Conservation (phyloP, 2,888 invertebrate genomes). For the Netelia inedita region DNA sequence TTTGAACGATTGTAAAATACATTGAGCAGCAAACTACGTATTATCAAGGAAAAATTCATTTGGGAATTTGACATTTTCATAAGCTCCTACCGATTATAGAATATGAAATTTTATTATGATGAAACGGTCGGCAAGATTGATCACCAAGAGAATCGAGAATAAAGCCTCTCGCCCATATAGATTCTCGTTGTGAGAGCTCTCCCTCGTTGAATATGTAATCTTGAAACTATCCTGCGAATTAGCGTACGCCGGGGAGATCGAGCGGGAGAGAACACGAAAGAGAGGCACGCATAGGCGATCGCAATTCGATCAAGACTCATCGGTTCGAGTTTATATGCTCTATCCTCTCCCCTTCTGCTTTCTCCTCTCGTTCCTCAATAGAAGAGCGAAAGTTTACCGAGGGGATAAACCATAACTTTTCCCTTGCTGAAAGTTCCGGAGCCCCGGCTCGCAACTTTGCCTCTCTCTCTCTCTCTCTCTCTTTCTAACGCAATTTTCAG, state of each 20-base stretch:
- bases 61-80: not conserved
- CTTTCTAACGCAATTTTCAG: conserved; percentile 2
- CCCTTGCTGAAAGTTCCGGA: conserved; percentile 36
- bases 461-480: conserved; percentile 2
- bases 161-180: conserved; percentile 37
- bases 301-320: conserved; percentile 60
- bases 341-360: conserved; percentile 20
- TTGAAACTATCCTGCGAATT: conserved; percentile 55
- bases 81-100: conserved; percentile 41
- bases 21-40: not conserved
- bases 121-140: conserved; percentile 40
- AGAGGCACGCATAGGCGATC: conserved; percentile 38
- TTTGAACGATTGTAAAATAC: no score
- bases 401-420: conserved; percentile 43
- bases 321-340: conserved; percentile 45
- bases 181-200: conserved; percentile 40
- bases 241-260: conserved; percentile 14
- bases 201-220: conserved; percentile 57
- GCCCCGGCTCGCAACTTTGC: conserved; percentile 17
- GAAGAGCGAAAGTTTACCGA: conserved; percentile 36
- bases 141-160: conserved; percentile 36
- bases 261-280: not conserved
- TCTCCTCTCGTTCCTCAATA: conserved; percentile 27
- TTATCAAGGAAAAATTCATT: not conserved
- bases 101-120: conserved; percentile 47